Percentiles rank a stretch among this genome's conserved stretches.
These are phyloP conservation scores for Nothura maculosa DNA, from an alignment of 2,797 vertebrate genomes.

Conservation along the genomic window DNA sequence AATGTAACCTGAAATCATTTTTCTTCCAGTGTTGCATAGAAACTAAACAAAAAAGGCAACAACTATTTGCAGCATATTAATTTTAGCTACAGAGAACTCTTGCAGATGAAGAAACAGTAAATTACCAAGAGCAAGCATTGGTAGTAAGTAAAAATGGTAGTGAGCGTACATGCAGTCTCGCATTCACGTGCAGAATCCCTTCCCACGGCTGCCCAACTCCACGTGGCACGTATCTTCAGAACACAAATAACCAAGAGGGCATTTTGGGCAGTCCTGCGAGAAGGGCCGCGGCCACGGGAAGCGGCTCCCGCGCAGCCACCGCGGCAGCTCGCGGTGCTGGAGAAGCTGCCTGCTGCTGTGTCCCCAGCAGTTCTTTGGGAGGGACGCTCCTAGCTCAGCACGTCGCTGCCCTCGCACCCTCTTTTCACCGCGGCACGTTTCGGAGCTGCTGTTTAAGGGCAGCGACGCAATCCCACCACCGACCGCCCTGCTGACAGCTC, in stretches of 20 bases:
- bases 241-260: not conserved
- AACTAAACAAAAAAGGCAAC: not conserved
- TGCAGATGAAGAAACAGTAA: not conserved
- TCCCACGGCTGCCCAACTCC: not conserved
- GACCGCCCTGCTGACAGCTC: no score
- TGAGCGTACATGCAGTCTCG: accelerated
- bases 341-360: no score
- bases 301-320: no score
- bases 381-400: accelerated
- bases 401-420: accelerated
- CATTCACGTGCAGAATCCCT: not conserved
- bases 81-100: not conserved
- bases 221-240: not conserved
- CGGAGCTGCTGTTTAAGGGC: not conserved
- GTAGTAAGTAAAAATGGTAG: accelerated
- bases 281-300: not conserved
- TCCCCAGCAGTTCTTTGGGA: accelerated
- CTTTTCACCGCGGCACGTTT: accelerated
- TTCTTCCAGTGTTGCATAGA: not conserved
- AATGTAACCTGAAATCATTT: not conserved
- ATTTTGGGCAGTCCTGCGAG: not conserved
- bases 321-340: no score
- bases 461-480: no score
- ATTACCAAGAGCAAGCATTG: not conserved
- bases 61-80: not conserved